A percentile compares a stretch with the other conserved stretches of the same genome.
phyloP scores from a whole-genome alignment of 2,888 invertebrate species.

The Amorpha juglandis region DNA sequence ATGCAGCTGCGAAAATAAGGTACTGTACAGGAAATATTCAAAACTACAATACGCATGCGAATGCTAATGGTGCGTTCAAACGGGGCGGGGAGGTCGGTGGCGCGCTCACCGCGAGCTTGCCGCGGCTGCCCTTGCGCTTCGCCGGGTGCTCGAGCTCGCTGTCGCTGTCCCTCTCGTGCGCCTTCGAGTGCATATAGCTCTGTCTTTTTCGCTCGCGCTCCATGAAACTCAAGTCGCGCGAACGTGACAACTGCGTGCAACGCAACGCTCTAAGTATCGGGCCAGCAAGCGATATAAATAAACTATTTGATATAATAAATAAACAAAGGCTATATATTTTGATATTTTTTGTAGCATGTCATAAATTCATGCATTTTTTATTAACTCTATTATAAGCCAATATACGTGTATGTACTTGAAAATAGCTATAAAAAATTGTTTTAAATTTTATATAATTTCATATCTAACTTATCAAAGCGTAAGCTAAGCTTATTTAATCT shows the following conservation, averaged over 20 bases:
- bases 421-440: too few relatives aligned
- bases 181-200: slow-evolving; percentile 81
- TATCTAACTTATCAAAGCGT: slow-evolving; percentile 32
- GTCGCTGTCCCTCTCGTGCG: slow-evolving; percentile 90
- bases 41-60: slow-evolving; percentile 27
- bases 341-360: background rate
- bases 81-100: slow-evolving; percentile 51
- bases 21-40: slow-evolving; percentile 14
- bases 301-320: slow-evolving; percentile 27
- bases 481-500: slow-evolving; percentile 37
- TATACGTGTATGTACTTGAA: too few relatives aligned
- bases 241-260: slow-evolving; percentile 80
- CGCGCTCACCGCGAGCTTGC: slow-evolving; percentile 89
- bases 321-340: background rate
- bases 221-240: slow-evolving; percentile 80
- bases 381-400: background rate
- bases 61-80: slow-evolving; percentile 17
- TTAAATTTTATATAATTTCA: slow-evolving; percentile 4
- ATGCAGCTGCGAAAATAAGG: slow-evolving; percentile 1
- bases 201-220: slow-evolving; percentile 81
- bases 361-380: slow-evolving; percentile 8
- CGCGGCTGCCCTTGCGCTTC: slow-evolving; percentile 85
- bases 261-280: slow-evolving; percentile 62
- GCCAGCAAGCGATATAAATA: slow-evolving; percentile 45
- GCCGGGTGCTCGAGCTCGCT: slow-evolving; percentile 90